Evolutionary conservation across 2,113 vertebrate genomes (phyloP).

Genomic region (Xiphophorus maculatus): DNA sequence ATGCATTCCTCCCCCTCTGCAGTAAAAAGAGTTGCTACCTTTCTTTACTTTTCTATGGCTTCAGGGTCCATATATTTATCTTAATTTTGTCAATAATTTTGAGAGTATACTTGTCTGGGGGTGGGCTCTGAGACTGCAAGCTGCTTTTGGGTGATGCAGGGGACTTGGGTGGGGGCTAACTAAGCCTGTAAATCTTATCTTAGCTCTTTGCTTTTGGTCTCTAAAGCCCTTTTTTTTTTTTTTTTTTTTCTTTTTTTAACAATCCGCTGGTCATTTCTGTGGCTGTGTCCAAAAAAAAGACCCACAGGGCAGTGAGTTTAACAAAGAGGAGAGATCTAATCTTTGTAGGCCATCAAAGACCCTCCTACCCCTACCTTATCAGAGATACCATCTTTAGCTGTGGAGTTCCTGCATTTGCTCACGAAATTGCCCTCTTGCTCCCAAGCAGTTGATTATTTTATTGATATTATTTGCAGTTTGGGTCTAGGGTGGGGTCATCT

Average conservation of each 20-base stretch:
- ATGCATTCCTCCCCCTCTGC: slow-evolving; percentile 39
- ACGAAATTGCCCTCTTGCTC: not conserved
- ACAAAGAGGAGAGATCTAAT: slow-evolving; percentile 33
- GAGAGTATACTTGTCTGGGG: slow-evolving; percentile 48
- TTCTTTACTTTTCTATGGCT: not conserved
- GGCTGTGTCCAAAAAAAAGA: slow-evolving; percentile 16
- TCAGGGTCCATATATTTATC: not conserved
- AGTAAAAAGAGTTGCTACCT: slow-evolving; percentile 30
- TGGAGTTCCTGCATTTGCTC: slow-evolving; percentile 21
- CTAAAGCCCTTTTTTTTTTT: slow-evolving; percentile 26
- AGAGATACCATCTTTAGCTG: slow-evolving; percentile 42
- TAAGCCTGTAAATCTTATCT: slow-evolving; percentile 69
- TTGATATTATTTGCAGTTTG: slow-evolving; percentile 61
- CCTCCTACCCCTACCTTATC: slow-evolving; percentile 50
- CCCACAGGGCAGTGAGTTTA: slow-evolving; percentile 26
- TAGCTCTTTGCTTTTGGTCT: slow-evolving; percentile 54
- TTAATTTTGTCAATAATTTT: not conserved
- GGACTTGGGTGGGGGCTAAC: slow-evolving; percentile 61
- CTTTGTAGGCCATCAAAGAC: slow-evolving; percentile 55
- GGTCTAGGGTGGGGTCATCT: slow-evolving; percentile 80
- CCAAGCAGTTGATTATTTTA: slow-evolving; percentile 31
- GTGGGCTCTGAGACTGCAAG: slow-evolving; percentile 49
- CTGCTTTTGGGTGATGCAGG: slow-evolving; percentile 54
- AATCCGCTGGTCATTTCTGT: slow-evolving; percentile 45
- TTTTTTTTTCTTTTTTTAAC: slow-evolving; percentile 18